Conservation (phyloP, 2,113 vertebrate species). For the Mandrillus leucophaeus region DNA sequence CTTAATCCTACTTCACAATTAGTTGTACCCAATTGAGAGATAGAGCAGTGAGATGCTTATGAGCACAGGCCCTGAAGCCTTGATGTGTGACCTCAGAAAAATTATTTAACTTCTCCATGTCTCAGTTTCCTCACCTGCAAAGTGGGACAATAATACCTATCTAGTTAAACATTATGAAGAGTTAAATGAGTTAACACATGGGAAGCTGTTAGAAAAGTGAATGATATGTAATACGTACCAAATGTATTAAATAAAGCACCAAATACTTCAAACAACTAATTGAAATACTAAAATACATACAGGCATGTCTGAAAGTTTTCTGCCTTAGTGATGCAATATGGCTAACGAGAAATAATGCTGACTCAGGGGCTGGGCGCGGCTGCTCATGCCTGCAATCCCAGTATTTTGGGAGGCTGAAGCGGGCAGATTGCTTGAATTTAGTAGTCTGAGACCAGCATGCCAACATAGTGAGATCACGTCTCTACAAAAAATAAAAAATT, state of each 20-base stretch:
- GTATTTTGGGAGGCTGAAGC: no score
- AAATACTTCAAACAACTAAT: neutral
- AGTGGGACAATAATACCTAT: neutral
- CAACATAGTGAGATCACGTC: no score
- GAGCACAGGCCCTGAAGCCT: neutral
- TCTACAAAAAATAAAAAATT: no score
- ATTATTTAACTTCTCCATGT: neutral
- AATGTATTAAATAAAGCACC: neutral
- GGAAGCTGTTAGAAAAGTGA: neutral
- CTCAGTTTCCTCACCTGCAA: neutral
- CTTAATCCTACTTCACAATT: neutral
- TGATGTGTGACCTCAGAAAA: neutral
- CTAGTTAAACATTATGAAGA: neutral
- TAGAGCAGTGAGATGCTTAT: neutral
- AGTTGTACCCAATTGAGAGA: neutral
- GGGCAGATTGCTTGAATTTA: no score
- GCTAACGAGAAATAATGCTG: neutral
- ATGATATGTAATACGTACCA: neutral
- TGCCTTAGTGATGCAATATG: neutral
- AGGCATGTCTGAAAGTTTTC: neutral
- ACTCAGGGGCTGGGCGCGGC: neutral
- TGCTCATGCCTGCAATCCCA: no score
- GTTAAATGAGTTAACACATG: neutral
- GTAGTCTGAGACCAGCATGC: no score
- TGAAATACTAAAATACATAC: neutral